A percentile compares a stretch with the other conserved stretches of the same genome.
phyloP scores from a whole-genome alignment of 2,888 invertebrate genomes.

The Scaptomyza caliginosa region DNA sequence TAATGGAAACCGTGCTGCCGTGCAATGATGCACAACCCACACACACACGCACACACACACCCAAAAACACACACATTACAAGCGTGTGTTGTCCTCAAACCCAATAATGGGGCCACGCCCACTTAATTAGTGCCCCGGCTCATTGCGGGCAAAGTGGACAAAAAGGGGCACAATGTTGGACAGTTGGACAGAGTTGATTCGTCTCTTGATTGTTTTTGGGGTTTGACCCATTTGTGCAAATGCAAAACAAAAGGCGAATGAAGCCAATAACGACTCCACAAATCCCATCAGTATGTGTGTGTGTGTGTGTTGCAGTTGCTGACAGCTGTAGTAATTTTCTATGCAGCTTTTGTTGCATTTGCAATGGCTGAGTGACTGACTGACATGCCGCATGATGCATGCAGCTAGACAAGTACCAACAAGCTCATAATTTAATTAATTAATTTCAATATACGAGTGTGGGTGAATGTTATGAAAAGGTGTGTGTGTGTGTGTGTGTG shows the following conservation, averaged over 20 bases:
- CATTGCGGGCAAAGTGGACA: conserved; percentile 47
- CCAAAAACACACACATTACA: conserved; percentile 21
- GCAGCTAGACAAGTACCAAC: conserved; percentile 12
- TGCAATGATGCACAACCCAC: conserved; percentile 36
- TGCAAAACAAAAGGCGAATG: conserved; percentile 67
- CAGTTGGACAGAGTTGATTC: background rate
- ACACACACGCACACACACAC: background rate
- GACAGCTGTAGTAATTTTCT: conserved; percentile 63
- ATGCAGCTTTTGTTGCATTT: conserved; percentile 65
- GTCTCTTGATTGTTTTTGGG: conserved; percentile 75
- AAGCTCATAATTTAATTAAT: conserved; percentile 75
- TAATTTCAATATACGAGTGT: conserved; percentile 56
- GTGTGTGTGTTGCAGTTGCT: conserved; percentile 21
- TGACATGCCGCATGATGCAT: conserved; percentile 28
- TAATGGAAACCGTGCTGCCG: conserved; percentile 60
- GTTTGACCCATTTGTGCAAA: conserved; percentile 75
- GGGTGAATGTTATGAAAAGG: no score
- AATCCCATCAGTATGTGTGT: conserved; percentile 9
- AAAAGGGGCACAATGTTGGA: background rate
- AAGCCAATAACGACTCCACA: conserved; percentile 38
- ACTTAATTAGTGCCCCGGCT: conserved; percentile 74
- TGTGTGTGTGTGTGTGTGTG: background rate
- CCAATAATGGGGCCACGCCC: conserved; percentile 47
- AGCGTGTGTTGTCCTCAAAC: conserved; percentile 1
- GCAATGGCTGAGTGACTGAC: conserved; percentile 34